Percentiles rank a stretch among this genome's conserved stretches.
These are phyloP conservation scores for Hephaestus fuliginosus DNA, from an alignment of 2,797 vertebrate genomes.

Conservation along the genomic window DNA sequence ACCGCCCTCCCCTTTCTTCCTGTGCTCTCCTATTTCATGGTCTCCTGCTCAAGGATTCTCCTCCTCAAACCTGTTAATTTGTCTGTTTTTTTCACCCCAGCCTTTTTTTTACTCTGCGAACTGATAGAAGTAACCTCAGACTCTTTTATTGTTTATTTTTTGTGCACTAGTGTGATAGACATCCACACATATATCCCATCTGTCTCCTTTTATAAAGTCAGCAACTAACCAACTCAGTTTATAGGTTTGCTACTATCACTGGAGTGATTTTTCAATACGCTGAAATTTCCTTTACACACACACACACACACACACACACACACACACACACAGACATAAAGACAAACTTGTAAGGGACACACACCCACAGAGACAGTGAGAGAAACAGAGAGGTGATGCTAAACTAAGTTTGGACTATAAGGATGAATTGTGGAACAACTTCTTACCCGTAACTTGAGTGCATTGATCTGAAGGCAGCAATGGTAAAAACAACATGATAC, in stretches of 20 bases:
- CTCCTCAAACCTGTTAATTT: constrained; percentile 29
- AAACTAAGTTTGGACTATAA: constrained; percentile 11
- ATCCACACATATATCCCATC: not conserved
- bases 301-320: not conserved
- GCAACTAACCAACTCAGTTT: not conserved
- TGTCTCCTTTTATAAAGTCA: not conserved
- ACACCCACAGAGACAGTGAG: constrained; percentile 8
- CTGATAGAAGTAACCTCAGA: constrained; percentile 1
- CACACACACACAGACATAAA: not conserved
- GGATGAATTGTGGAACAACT: constrained; percentile 39
- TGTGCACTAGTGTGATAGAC: not conserved
- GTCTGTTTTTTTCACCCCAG: constrained; percentile 8
- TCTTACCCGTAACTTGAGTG: constrained; percentile 88
- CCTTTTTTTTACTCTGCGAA: constrained; percentile 4
- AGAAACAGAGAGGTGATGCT: constrained; percentile 8
- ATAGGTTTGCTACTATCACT: not conserved
- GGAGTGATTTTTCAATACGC: not conserved
- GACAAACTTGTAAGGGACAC: not conserved
- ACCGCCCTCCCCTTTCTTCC: constrained; percentile 32
- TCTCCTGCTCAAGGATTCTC: constrained; percentile 47
- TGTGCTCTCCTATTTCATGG: constrained; percentile 52
- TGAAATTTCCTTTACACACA: not conserved
- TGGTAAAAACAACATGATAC: constrained; percentile 65
- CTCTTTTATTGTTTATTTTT: not conserved
- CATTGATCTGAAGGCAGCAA: constrained; percentile 87